phyloP scores from a whole-genome alignment of 2,888 invertebrate species.

The Brachypalpus laphriformis region DNA sequence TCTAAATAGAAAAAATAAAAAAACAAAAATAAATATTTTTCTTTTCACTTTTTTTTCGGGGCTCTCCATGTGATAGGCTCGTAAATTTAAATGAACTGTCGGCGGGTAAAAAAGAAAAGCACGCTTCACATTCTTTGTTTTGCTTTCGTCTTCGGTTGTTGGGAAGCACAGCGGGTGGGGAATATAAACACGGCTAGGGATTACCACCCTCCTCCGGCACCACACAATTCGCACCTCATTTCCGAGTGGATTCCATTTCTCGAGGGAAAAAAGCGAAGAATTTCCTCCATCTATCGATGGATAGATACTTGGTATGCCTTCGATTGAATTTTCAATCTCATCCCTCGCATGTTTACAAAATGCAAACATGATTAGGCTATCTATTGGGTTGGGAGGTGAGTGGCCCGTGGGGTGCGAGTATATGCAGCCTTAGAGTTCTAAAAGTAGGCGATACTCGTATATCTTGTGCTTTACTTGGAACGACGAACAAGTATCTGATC shows the following conservation, averaged over 20 bases:
- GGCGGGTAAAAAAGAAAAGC: neutral
- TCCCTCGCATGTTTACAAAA: slow-evolving; percentile 45
- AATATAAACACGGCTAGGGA: slow-evolving; percentile 17
- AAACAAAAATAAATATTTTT: neutral
- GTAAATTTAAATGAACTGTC: slow-evolving; percentile 57
- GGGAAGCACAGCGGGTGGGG: slow-evolving; percentile 40
- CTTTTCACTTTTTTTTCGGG: neutral
- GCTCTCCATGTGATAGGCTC: slow-evolving; percentile 31
- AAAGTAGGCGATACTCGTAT: neutral
- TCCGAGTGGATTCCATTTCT: slow-evolving; percentile 20
- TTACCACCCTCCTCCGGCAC: slow-evolving; percentile 1
- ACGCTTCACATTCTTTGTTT: slow-evolving; percentile 20
- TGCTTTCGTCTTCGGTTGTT: slow-evolving; percentile 22
- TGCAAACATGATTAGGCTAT: slow-evolving; percentile 34
- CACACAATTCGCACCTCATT: slow-evolving; percentile 43
- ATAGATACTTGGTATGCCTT: no score
- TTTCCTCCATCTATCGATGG: slow-evolving; percentile 1
- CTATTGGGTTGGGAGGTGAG: neutral
- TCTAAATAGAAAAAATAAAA: slow-evolving; percentile 3
- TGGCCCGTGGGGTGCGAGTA: no score
- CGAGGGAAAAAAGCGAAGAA: neutral
- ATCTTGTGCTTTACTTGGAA: slow-evolving; percentile 18
- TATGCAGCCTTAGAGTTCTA: neutral
- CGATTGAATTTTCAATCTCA: slow-evolving; percentile 34
- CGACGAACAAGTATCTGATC: neutral